Base-by-base conservation (phyloP, 23 tunicate genomes). In the Halocynthia aurantium region DNA sequence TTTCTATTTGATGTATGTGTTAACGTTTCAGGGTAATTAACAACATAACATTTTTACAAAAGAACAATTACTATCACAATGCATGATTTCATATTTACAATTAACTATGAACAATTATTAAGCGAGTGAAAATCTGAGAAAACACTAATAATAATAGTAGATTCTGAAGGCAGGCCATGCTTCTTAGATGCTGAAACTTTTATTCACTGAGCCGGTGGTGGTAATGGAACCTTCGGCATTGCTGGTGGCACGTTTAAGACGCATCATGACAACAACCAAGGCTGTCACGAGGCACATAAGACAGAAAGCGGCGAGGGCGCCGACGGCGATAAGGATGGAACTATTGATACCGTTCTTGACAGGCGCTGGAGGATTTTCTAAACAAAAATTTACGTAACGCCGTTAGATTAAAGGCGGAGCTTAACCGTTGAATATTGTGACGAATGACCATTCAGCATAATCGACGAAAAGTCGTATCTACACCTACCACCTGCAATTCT, bases 401-500 rank as follows among this genome's bases (percentile, higher is more conserved):
- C 2, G 1, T 31, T 0, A 31, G 44, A 31, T 31, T 31, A 0
- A 31, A 31, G 2, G 4, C 44, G 44, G 4, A 31, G 44, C 44
- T 31, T 31, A 31, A 31, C 44, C 44, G 44, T 31, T 31, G 44
- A 31, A 31, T n/a, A n/a, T 31, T 31, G 44, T 31, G 44, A 31
- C 44, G 1, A 31, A 4, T 31, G 44, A 31, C 44, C 44, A 31
- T 31, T 31, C 44, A 31, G 44, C 44, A 15, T 13, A 15, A n/a
- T 15, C 52, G 91, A 51, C 40, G 91, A 22, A 15, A 72, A 50
- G 49, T 11, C 80, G 70, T 50, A 58, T 19, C 11, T 62, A 69
- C 86, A 67, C 90, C 91, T 92, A 92, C 98, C 98, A 92, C 98
- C 98, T 92, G 98, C 98, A 86, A 92, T 92, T 92, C 98, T 92